A percentile compares a stretch with the other conserved stretches of the same genome.
These are phyloP conservation scores for Apodemia duryi DNA, from an alignment of 2,888 invertebrate species.

Conservation along the genomic window DNA sequence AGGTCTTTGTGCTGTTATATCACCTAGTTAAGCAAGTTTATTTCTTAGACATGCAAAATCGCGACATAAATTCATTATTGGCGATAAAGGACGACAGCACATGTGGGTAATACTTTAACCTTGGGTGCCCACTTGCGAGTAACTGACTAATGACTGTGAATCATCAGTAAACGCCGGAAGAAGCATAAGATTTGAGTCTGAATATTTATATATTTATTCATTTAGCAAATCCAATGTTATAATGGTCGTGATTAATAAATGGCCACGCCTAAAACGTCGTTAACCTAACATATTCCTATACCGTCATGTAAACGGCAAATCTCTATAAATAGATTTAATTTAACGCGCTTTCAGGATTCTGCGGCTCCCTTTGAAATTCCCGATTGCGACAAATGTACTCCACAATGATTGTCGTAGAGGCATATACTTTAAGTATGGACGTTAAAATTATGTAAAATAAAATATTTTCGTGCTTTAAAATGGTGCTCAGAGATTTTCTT, in stretches of 20 bases:
- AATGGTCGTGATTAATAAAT: constrained; percentile 25
- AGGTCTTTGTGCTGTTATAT: neutral
- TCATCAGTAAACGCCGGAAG: constrained; percentile 17
- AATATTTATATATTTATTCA: constrained; percentile 21
- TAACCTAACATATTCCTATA: constrained; percentile 4
- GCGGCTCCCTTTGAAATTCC: constrained; percentile 12
- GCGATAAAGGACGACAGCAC: neutral
- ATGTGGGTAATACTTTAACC: constrained; percentile 17
- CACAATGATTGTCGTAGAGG: no score
- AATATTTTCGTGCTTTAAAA: no score
- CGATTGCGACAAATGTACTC: neutral
- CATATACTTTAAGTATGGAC: no score
- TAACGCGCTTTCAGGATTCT: constrained; percentile 6
- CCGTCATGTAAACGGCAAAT: constrained; percentile 9
- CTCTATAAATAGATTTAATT: constrained; percentile 29
- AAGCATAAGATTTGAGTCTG: constrained; percentile 22
- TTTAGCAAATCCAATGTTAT: neutral
- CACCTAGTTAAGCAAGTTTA: neutral
- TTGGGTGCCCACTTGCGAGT: constrained; percentile 13
- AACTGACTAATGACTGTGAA: constrained; percentile 21
- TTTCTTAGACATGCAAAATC: neutral
- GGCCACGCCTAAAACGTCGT: constrained; percentile 33
- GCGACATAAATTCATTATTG: neutral
- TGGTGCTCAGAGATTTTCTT: no score
- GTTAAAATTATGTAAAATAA: no score